phyloP scores from a whole-genome alignment of 2,113 vertebrate species.

The Ploceus nigricollis region DNA sequence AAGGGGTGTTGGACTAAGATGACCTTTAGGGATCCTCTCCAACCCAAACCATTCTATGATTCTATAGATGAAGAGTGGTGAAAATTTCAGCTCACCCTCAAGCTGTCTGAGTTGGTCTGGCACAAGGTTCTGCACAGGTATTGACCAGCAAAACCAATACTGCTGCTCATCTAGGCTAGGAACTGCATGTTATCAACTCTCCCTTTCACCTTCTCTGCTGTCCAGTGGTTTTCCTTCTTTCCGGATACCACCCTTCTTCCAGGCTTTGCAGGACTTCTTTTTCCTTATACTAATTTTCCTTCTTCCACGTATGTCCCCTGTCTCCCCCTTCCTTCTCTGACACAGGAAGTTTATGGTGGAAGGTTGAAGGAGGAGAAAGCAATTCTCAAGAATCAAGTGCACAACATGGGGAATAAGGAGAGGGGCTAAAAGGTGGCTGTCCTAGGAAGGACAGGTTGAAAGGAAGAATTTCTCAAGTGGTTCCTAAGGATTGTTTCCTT shows the following conservation, averaged over 20 bases:
- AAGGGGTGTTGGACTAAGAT: background rate
- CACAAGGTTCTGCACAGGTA: background rate
- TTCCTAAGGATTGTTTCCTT: background rate
- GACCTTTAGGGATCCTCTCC: background rate
- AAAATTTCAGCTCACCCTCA: background rate
- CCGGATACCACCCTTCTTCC: background rate
- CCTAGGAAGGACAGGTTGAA: background rate
- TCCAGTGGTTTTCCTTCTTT: background rate
- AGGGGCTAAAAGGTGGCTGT: background rate
- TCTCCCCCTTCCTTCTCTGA: background rate
- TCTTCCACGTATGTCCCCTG: fast-evolving
- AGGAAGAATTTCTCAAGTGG: background rate
- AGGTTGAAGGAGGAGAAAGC: background rate
- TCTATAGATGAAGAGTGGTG: background rate
- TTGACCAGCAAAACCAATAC: background rate
- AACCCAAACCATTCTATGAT: background rate
- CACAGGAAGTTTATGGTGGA: background rate
- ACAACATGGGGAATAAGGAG: background rate
- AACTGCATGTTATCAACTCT: background rate
- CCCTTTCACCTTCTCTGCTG: background rate
- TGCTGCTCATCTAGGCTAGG: background rate
- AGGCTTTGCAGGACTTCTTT: background rate
- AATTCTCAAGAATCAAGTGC: background rate
- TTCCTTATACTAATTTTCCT: background rate
- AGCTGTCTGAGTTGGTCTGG: background rate